Evolutionary conservation across 2,888 invertebrate species (phyloP), one percentile per base, ranked within the genome.

Genomic region (Caradrina kadenii): DNA sequence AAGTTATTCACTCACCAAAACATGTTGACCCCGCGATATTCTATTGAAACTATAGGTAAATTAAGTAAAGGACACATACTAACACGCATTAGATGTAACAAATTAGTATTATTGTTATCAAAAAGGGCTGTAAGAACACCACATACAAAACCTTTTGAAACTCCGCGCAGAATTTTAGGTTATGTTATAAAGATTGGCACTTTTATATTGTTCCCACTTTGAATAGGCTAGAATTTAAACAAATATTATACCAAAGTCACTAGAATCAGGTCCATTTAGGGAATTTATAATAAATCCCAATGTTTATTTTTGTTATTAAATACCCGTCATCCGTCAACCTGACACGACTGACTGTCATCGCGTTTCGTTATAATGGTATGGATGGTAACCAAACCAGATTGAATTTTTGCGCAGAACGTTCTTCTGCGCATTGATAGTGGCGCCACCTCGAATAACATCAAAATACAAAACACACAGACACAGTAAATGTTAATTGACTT

Each of bases 271-370:
- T 26, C 13, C 2, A 42, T 67, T 64, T 39, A 1, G 13, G 8
- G 22, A 21, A 53, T 39, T 59, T 31, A 42, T 7, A 58, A 13
- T 8, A 39, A 55, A 60, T 58, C 15, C 45, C 53, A 31, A n/a
- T 81, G 80, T 76, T 79, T 70, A 83, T 77, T 80, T 84, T 80
- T 73, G 73, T 76, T 74, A 45, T 67, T 78, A 61, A 64, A 66
- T 60, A 67, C 63, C 76, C 73, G 71, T 74, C 78, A 82, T 64
- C 77, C 76, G 82, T 82, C 81, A 84, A 70, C 39, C 56, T 81
- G 77, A 79, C 80, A 70, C 65, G 54, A 59, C 53, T 82, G 54
- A 59, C 53, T 82, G 80, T 67, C 81, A 76, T 52, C 62, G 22
- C 76, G 81, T 81, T 83, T 62, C 59, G 72, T 21, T 71, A 22